Percentiles rank a stretch among this genome's conserved stretches.
Evolutionary conservation across 2,113 vertebrate genomes (phyloP).

Genomic region (Caretta caretta): DNA sequence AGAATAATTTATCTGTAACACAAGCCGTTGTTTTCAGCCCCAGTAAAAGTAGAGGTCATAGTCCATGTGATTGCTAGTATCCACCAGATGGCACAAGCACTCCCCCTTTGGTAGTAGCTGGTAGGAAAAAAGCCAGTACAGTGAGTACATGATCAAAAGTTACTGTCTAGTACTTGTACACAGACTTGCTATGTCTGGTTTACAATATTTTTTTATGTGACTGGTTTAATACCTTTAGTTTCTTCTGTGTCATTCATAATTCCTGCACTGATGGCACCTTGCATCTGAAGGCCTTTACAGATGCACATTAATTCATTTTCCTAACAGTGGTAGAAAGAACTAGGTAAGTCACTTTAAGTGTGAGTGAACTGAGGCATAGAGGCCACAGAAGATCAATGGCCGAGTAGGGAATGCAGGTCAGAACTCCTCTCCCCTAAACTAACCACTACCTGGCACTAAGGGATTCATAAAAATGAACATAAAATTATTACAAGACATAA

Average conservation of each 20-base stretch:
- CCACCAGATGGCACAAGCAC: conserved; percentile 52
- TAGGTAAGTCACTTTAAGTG: background rate
- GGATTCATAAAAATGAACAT: background rate
- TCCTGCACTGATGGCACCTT: background rate
- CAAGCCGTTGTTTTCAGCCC: background rate
- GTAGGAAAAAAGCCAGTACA: accelerated
- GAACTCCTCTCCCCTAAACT: background rate
- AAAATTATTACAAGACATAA: background rate
- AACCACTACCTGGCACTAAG: background rate
- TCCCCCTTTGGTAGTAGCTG: background rate
- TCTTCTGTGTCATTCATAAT: background rate
- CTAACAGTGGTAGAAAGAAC: background rate
- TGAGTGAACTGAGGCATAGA: background rate
- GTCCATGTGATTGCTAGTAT: background rate
- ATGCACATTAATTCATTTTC: too few species aligned
- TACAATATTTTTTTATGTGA: background rate
- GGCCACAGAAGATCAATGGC: background rate
- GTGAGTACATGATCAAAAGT: background rate
- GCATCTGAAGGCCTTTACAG: background rate
- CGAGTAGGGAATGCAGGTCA: background rate
- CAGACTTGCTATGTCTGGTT: background rate
- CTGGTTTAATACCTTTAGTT: background rate
- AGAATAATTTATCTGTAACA: background rate
- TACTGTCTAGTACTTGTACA: background rate
- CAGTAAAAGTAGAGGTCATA: background rate